phyloP scores from a whole-genome alignment of 2,888 invertebrate genomes.

The Ochropleura plecta region DNA sequence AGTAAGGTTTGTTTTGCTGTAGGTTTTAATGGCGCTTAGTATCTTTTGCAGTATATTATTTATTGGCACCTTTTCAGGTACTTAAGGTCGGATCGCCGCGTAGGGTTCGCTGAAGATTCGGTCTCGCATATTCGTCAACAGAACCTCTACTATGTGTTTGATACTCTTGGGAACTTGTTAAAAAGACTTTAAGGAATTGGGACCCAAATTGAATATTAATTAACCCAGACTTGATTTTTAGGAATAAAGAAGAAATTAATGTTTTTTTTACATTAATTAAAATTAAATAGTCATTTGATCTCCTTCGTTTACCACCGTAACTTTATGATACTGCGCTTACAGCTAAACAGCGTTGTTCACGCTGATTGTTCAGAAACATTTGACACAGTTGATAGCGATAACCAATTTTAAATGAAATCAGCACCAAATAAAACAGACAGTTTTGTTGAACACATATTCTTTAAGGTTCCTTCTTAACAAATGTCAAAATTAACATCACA shows the following conservation, averaged over 20 bases:
- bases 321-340: background rate
- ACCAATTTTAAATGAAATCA: background rate
- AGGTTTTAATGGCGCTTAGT: slow-evolving; percentile 61
- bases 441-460: background rate
- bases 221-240: background rate
- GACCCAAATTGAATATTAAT: background rate
- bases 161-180: slow-evolving; percentile 23
- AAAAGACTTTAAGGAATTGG: slow-evolving; percentile 1
- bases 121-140: slow-evolving; percentile 80
- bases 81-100: slow-evolving; percentile 84
- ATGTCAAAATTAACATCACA: background rate
- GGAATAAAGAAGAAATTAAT: background rate
- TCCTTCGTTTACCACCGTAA: background rate
- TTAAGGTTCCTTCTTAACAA: background rate
- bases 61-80: slow-evolving; percentile 89
- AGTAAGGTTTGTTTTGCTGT: slow-evolving; percentile 60
- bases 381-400: slow-evolving; percentile 8
- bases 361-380: background rate
- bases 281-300: no score
- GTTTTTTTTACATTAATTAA: background rate
- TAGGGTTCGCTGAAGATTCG: slow-evolving; percentile 79
- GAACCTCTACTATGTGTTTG: slow-evolving; percentile 71
- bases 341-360: background rate
- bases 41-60: slow-evolving; percentile 71
- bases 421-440: no score